Conservation (phyloP, 1,140 invertebrate species). For the Drosophila tristis region DNA sequence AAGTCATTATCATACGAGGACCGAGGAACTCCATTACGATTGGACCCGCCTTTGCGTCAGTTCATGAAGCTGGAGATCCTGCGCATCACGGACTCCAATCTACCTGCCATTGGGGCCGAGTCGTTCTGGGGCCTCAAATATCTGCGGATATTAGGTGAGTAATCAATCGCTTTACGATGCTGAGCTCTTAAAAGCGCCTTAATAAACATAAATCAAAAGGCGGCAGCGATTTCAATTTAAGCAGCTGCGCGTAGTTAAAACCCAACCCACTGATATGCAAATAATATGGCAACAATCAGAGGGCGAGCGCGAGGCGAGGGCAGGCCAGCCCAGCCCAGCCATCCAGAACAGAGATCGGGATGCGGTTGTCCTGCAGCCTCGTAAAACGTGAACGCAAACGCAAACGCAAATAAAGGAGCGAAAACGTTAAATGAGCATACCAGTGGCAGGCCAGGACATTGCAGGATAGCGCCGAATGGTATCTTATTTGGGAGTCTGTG, state of each 20-base stretch:
- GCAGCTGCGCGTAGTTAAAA: conserved; percentile 59
- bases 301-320: neutral
- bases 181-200: conserved; percentile 36
- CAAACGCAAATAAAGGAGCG: conserved; percentile 66
- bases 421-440: conserved; percentile 68
- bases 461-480: conserved; percentile 23
- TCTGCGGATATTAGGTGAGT: conserved; percentile 86
- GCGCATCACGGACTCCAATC: conserved; percentile 90
- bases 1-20: conserved; percentile 89
- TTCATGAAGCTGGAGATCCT: conserved; percentile 90
- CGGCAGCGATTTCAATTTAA: conserved; percentile 62
- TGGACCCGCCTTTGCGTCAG: conserved; percentile 88
- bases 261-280: conserved; percentile 62
- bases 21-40: conserved; percentile 90
- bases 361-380: conserved; percentile 64
- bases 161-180: conserved; percentile 61
- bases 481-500: neutral
- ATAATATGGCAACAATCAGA: conserved; percentile 56
- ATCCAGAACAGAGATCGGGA: neutral
- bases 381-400: conserved; percentile 50
- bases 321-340: conserved; percentile 8
- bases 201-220: conserved; percentile 36
- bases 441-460: conserved; percentile 41
- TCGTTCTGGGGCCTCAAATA: conserved; percentile 91
- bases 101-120: conserved; percentile 91